Evolutionary conservation across 2,113 vertebrate genomes (phyloP).

Genomic region (Tachysurus vachellii): DNA sequence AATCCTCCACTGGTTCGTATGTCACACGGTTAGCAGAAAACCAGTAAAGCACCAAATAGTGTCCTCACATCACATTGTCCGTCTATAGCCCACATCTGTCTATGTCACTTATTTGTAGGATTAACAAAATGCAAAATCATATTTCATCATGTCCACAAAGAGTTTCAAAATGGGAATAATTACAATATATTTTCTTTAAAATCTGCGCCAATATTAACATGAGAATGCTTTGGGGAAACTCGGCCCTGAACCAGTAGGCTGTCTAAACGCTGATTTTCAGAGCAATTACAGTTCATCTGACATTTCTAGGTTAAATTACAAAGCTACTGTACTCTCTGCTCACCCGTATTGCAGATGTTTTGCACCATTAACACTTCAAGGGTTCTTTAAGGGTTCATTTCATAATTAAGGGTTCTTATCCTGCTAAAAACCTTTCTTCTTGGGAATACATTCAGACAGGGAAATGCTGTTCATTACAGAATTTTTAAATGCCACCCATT

Average conservation of each 20-base stretch:
- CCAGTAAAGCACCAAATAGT: background rate
- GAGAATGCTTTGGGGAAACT: conserved; percentile 16
- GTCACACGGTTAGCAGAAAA: conserved; percentile 12
- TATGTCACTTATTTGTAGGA: background rate
- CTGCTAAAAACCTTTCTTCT: background rate
- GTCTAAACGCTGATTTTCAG: background rate
- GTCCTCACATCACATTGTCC: no score
- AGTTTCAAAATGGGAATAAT: background rate
- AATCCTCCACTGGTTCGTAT: conserved; percentile 56
- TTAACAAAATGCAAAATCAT: background rate
- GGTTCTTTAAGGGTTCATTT: background rate
- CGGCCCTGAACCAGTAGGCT: background rate
- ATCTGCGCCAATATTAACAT: background rate
- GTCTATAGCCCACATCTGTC: background rate
- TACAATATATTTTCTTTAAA: background rate
- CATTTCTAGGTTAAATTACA: conserved; percentile 8
- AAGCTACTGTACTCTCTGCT: background rate
- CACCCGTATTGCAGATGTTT: background rate
- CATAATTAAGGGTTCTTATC: background rate
- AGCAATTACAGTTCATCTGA: background rate
- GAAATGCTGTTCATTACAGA: background rate
- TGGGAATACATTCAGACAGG: no score
- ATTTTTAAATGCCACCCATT: background rate
- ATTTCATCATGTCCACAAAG: background rate
- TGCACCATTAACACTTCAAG: conserved; percentile 8